phyloP scores from a whole-genome alignment of 2,113 vertebrate genomes.

The Corythornis madagascariensis region DNA sequence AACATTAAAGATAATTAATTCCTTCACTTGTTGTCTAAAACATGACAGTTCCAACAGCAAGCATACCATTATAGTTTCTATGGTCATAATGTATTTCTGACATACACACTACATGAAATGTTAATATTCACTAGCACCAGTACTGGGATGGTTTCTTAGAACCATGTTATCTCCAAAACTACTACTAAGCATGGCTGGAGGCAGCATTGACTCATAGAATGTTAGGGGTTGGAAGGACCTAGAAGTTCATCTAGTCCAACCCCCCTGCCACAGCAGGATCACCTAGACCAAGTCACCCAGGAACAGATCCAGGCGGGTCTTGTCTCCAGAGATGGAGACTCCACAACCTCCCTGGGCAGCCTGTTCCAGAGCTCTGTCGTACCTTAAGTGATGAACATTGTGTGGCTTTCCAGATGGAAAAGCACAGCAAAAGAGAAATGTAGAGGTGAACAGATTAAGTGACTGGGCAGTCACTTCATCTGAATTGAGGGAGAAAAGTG shows the following conservation, averaged over 20 bases:
- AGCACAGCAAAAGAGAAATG: background rate
- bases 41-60: background rate
- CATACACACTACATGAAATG: background rate
- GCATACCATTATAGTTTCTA: background rate
- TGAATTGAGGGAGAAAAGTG: background rate
- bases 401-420: background rate
- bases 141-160: background rate
- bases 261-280: no score
- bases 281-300: no score
- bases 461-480: no score
- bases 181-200: background rate
- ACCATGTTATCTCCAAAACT: background rate
- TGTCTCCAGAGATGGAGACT: no score
- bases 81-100: background rate
- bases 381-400: background rate
- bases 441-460: rapidly evolving
- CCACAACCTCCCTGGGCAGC: no score
- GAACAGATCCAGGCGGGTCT: no score
- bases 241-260: no score
- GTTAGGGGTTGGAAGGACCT: no score
- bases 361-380: background rate
- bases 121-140: background rate
- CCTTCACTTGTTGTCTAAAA: background rate
- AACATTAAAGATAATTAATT: background rate
- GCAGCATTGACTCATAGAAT: background rate